Conservation (phyloP, 1,140 invertebrate species). For the Sminthurinus signatus region DNA sequence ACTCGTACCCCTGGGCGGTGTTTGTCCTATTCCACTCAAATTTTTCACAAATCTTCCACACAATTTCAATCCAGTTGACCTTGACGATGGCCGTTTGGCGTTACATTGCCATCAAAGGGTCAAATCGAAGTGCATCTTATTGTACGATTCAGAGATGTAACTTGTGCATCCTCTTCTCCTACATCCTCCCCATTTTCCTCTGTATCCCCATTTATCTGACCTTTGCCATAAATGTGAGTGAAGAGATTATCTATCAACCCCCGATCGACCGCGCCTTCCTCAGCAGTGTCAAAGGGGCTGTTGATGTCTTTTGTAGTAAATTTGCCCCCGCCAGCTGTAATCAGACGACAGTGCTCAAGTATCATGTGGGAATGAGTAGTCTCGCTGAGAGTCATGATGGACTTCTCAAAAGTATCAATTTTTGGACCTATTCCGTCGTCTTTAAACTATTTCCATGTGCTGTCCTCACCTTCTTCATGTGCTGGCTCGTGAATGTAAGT, state of each 20-base stretch:
- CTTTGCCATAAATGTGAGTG: constrained; percentile 43
- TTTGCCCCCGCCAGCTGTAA: not conserved
- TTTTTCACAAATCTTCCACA: constrained; percentile 52
- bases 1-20: constrained; percentile 68
- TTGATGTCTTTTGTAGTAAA: too few relatives aligned
- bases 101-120: constrained; percentile 31
- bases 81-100: constrained; percentile 39
- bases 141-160: constrained; percentile 32
- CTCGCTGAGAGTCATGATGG: constrained; percentile 52
- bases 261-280: too few relatives aligned
- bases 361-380: constrained; percentile 57
- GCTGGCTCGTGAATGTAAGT: constrained; percentile 46
- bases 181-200: constrained; percentile 49
- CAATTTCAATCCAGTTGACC: constrained; percentile 38
- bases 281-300: too few relatives aligned
- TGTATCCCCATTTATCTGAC: constrained; percentile 52
- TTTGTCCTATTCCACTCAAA: constrained; percentile 77
- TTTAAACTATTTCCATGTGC: constrained; percentile 55
- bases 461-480: constrained; percentile 52
- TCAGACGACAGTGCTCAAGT: constrained; percentile 51
- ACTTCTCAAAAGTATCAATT: constrained; percentile 50
- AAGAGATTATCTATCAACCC: constrained; percentile 3
- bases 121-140: constrained; percentile 21
- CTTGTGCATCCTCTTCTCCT: constrained; percentile 47
- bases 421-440: constrained; percentile 54